These are phyloP conservation scores for rat (Rattus norvegicus) DNA, from an alignment of 2,113 vertebrate genomes.

Conservation along the genomic window DNA sequence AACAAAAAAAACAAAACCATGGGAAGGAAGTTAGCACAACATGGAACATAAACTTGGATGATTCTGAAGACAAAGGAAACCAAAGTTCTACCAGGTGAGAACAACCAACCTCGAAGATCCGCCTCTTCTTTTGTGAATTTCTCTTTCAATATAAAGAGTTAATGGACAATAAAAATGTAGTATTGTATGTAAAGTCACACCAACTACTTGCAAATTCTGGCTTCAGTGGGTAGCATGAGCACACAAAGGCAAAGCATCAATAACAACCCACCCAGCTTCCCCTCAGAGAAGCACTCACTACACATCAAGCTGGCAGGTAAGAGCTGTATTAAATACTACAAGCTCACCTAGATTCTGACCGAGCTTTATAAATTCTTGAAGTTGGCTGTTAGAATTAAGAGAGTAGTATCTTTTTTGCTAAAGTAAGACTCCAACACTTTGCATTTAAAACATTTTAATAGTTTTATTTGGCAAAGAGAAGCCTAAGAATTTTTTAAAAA, in stretches of 20 bases:
- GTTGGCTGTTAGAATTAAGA: conserved; percentile 8
- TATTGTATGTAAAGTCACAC: background rate
- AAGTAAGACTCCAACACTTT: conserved; percentile 64
- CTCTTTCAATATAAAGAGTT: conserved; percentile 34
- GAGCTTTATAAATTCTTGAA: background rate
- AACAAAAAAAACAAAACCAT: background rate
- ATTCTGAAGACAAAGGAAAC: background rate
- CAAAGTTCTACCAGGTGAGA: background rate
- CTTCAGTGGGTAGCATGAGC: conserved; percentile 5
- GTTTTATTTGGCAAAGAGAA: conserved; percentile 78
- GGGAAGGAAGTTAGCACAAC: background rate
- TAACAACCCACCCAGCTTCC: background rate
- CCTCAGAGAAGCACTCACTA: background rate
- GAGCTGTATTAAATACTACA: conserved; percentile 12
- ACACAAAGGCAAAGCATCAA: background rate
- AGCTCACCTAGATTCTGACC: conserved; percentile 27
- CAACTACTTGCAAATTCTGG: conserved; percentile 40
- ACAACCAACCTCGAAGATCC: background rate
- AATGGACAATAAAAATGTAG: background rate
- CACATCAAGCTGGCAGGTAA: background rate
- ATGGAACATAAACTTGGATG: background rate
- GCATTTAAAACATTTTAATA: conserved; percentile 74
- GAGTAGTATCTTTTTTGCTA: conserved; percentile 41
- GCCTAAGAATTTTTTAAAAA: conserved; percentile 74
- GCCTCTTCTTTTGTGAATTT: conserved; percentile 6